Evolutionary conservation across 2,888 invertebrate species (phyloP), one percentile per base, ranked within the genome.

Genomic region (Catocala sponsa): DNA sequence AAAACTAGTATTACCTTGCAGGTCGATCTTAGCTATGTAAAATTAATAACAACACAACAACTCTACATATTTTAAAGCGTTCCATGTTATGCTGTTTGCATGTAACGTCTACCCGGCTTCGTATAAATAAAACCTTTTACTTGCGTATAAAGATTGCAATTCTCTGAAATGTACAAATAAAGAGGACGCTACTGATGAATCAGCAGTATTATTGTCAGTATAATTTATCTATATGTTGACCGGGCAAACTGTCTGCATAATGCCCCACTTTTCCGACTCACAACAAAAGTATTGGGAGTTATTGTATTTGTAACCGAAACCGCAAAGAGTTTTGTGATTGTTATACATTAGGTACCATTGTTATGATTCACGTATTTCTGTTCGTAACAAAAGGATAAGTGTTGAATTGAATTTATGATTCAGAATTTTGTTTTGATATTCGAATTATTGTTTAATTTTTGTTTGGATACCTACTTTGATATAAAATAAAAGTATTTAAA

Each of bases 301-400:
- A 13, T 10, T 11, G 11, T 49, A 47, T 44, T 32, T n/a, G 25
- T 54, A 55, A 47, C 46, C 49, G 12, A 48, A 48, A 48, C 48
- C 48, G 11, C 48, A 33, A 48, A n/a, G 33, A n/a, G n/a, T 55
- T 52, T 11, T 13, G 42, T 13, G 15, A 15, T 43, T 46, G 12
- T 56, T 33, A 43, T 15, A 15, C 42, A 6, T n/a, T n/a, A n/a
- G n/a, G 11, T 35, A 7, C 15, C 15, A 25, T 46, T 46, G 46
- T 46, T 15, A 44, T 44, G 44, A 44, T 15, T 46, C 46, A 44
- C 13, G 13, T n/a, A 12, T 44, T 44, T 6, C 5, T 6, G 11
- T 44, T 6, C 13, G 12, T 6, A 13, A 12, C 12, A 44, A 12
- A 44, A n/a, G n/a, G 6, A n/a, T 44, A 12, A 44, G 6, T 44